A percentile compares a stretch with the other conserved stretches of the same genome.
These are phyloP conservation scores for Sebastes goodei DNA, from an alignment of 2,797 vertebrate species.

Conservation along the genomic window DNA sequence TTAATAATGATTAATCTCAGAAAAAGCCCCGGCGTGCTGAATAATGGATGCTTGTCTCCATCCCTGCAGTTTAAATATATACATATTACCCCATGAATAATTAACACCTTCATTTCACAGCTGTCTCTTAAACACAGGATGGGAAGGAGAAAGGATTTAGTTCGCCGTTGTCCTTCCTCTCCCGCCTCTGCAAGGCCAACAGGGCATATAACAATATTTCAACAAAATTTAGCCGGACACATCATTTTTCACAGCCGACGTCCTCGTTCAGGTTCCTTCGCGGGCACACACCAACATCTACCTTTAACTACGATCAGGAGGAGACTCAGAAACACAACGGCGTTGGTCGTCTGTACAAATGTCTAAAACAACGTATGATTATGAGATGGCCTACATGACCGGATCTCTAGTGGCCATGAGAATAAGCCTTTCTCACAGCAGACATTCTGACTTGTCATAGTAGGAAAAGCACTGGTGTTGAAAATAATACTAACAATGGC, in stretches of 20 bases:
- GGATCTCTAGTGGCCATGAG: neutral
- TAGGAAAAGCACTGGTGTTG: no score
- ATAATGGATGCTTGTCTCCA: constrained; percentile 65
- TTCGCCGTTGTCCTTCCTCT: neutral
- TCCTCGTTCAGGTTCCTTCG: neutral
- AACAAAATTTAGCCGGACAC: neutral
- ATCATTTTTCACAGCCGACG: neutral
- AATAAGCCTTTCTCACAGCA: no score
- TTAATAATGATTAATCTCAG: constrained; percentile 70
- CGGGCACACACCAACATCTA: neutral
- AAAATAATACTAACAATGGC: no score
- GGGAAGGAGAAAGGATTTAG: neutral
- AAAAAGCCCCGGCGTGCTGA: constrained; percentile 36
- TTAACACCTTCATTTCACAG: constrained; percentile 61
- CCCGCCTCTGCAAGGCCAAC: neutral
- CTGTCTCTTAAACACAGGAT: constrained; percentile 33
- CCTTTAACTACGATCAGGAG: neutral
- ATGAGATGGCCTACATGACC: neutral
- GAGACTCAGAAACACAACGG: neutral
- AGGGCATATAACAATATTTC: neutral
- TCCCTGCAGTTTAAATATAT: constrained; percentile 72
- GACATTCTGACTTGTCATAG: no score
- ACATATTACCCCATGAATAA: constrained; percentile 64
- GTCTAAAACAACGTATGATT: neutral
- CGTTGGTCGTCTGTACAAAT: neutral